Percentiles rank a stretch among this genome's conserved stretches.
These are phyloP conservation scores for Hypomecis atomaria DNA, from an alignment of 2,888 invertebrate genomes.

Conservation along the genomic window DNA sequence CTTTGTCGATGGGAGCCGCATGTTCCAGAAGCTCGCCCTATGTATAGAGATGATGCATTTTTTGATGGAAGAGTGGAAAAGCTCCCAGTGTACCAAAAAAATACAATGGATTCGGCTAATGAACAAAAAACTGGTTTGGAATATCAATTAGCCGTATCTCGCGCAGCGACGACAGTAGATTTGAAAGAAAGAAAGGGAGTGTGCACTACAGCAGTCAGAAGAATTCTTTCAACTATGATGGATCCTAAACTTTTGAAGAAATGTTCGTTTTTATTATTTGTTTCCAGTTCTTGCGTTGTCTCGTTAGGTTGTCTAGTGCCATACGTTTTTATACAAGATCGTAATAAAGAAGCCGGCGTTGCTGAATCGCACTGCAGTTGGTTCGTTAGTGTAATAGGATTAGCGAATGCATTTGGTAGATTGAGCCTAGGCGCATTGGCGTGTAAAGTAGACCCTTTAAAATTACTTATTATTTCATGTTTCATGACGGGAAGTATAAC, in stretches of 20 bases:
- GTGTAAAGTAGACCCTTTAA: conserved; percentile 61
- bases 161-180: conserved; percentile 70
- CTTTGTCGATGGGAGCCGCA: conserved; percentile 73
- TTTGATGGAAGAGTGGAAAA: conserved; percentile 68
- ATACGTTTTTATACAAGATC: conserved; percentile 67
- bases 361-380: conserved; percentile 58
- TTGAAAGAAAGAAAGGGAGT: conserved; percentile 68
- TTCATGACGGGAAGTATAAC: conserved; percentile 60
- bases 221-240: conserved; percentile 77
- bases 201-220: conserved; percentile 72
- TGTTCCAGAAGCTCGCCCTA: conserved; percentile 67
- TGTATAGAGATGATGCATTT: conserved; percentile 79
- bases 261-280: conserved; percentile 63
- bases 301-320: conserved; percentile 72
- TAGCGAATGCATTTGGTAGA: conserved; percentile 67
- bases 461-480: conserved; percentile 50
- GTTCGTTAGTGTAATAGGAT: conserved; percentile 70
- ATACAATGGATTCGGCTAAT: conserved; percentile 55
- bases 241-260: conserved; percentile 67
- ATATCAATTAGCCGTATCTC: conserved; percentile 76
- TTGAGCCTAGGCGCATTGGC: conserved; percentile 62
- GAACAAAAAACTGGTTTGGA: conserved; percentile 72
- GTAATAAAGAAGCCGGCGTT: conserved; percentile 63
- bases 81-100: conserved; percentile 71
- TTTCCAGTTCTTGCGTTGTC: conserved; percentile 60